Evolutionary conservation across 2,797 vertebrate genomes (phyloP).

Genomic region (Cyprinodon diabolis): DNA sequence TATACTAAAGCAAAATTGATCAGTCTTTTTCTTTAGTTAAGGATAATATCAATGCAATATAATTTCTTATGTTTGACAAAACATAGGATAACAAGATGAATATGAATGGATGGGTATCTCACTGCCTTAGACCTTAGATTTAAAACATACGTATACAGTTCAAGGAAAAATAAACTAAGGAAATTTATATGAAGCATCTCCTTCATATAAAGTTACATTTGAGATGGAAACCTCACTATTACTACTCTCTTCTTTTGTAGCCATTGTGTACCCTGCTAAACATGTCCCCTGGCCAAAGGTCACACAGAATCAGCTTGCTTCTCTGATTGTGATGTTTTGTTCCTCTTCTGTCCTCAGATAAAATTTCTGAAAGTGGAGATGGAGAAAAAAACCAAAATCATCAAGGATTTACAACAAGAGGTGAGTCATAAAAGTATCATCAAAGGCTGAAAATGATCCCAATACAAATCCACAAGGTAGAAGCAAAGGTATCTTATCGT

Average conservation of each 20-base stretch:
- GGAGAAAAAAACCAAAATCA: slow-evolving; percentile 98
- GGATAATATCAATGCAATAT: neutral
- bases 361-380: slow-evolving; percentile 97
- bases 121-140: neutral
- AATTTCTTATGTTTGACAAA: neutral
- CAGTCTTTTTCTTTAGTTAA: neutral
- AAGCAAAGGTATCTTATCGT: slow-evolving; percentile 11
- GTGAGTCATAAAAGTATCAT: slow-evolving; percentile 73
- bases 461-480: neutral
- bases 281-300: slow-evolving; percentile 8
- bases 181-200: neutral
- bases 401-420: slow-evolving; percentile 97
- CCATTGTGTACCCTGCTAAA: neutral
- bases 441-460: neutral
- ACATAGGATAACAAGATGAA: neutral
- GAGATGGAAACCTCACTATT: neutral
- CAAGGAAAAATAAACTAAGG: neutral
- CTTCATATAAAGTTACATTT: neutral
- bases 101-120: neutral
- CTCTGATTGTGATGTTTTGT: slow-evolving; percentile 12
- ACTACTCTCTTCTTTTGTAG: neutral
- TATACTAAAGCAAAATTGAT: neutral
- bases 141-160: neutral
- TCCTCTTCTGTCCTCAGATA: slow-evolving; percentile 82
- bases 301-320: neutral